A percentile compares a stretch with the other conserved stretches of the same genome.
These are phyloP conservation scores for Sminthopsis crassicaudata DNA, from an alignment of 2,113 vertebrate species.

Conservation along the genomic window DNA sequence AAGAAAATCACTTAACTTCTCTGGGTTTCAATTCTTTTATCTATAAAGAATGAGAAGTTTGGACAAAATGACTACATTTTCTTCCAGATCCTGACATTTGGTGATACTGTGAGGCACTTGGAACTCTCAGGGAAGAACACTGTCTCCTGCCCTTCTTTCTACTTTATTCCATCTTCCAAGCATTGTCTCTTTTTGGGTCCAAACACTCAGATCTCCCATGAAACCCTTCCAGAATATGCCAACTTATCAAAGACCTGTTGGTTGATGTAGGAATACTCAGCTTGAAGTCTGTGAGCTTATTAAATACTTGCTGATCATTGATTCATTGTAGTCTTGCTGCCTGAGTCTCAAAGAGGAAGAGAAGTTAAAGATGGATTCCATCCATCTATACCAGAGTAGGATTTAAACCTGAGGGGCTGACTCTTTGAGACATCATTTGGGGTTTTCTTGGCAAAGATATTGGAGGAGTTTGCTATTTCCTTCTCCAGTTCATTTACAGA, in stretches of 20 bases:
- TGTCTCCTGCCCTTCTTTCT: background rate
- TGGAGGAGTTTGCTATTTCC: background rate
- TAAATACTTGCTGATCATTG: background rate
- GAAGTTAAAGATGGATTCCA: background rate
- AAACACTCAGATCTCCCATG: background rate
- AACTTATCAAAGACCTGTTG: background rate
- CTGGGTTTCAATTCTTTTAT: background rate
- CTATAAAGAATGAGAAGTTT: background rate
- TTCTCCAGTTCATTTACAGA: background rate
- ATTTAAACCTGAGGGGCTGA: background rate
- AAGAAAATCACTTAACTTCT: background rate
- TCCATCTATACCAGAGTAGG: background rate
- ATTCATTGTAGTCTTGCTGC: background rate
- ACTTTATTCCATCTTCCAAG: background rate
- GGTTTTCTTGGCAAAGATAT: background rate
- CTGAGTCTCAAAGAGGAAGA: background rate
- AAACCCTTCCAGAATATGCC: background rate
- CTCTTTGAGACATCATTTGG: background rate
- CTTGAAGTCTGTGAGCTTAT: background rate
- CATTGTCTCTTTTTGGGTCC: background rate
- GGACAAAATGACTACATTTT: background rate
- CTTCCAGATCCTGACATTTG: background rate
- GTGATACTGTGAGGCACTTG: background rate
- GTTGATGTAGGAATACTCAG: background rate
- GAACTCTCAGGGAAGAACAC: background rate